phyloP scores from a whole-genome alignment of 35 echinoderm and acorn worm species.

The Heliocidaris tuberculata region DNA sequence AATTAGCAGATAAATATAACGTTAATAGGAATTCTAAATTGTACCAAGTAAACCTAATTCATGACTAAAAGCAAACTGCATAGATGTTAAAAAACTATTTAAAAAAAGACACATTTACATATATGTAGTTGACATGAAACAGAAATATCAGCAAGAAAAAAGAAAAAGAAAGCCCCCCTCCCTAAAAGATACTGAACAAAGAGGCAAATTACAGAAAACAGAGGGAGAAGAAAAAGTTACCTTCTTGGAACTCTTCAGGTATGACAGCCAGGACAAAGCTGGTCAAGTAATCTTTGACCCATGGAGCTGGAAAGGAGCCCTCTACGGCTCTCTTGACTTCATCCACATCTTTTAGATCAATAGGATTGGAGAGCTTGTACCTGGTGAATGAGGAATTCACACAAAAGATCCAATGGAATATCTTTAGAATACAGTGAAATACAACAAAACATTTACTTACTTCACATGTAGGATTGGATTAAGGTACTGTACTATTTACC shows the following conservation, averaged over 20 bases:
- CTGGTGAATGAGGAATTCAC: not conserved
- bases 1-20: too few species aligned
- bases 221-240: not conserved
- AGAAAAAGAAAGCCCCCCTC: too few species aligned
- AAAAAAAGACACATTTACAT: too few species aligned
- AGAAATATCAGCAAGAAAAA: too few species aligned
- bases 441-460: too few species aligned
- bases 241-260: not conserved
- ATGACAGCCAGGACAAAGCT: not conserved
- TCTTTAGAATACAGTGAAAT: not conserved
- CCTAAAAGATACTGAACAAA: not conserved
- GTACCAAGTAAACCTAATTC: too few species aligned
- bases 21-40: too few species aligned
- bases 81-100: too few species aligned
- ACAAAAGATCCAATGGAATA: not conserved
- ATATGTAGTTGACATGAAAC: too few species aligned
- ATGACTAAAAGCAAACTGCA: too few species aligned
- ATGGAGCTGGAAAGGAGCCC: conserved; percentile 16
- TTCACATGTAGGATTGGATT: too few species aligned
- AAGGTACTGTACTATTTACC: too few species aligned
- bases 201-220: not conserved
- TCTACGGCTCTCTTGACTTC: not conserved
- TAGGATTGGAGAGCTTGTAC: conserved; percentile 6
- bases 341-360: not conserved
- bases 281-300: conserved; percentile 19